Base-by-base conservation (phyloP, 2,888 invertebrate genomes). In the Drosophila stalkeri region DNA sequence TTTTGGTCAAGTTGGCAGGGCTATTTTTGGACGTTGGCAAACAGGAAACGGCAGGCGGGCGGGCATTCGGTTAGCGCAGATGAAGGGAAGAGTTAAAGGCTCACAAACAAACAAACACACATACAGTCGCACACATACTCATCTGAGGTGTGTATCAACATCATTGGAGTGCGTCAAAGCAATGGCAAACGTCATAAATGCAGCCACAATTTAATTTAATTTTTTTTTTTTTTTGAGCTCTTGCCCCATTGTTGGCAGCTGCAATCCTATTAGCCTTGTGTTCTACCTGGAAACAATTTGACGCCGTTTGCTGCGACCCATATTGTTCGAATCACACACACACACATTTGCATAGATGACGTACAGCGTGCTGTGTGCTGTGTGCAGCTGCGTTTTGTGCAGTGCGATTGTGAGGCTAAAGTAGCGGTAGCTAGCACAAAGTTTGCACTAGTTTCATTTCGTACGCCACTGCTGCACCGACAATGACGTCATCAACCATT, bases 281-380 rank as follows among this genome's bases (percentile, higher is more conserved):
- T 63, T 52, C 74, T 66, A 84, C 89, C 89, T 84, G 83, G 81
- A 78, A 89, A 86, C 84, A 73, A 72, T 69, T 84, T 66, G 41
- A 46, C 31, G 67, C 37, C 56, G 44, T 33, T 39, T 39, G 51
- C 14, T 56, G 41, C 88, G 89, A 88, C 89, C 89, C 78, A 88
- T 83, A 75, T 83, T 72, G 69, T 75, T 78, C 66, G 66, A 57
- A 47, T 66, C 51, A 44, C n/a, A 35, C 35, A 35, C 55, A 79
- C 47, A 55, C 46, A 46, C 31, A 47, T 37, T 59, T 66, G 62
- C 47, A 35, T 73, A 57, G 54, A 74, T 51, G 51, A 67, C 61
- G 57, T 44, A 61, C 75, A 67, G 43, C 18, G 27, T 18, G 72
- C 74, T 39, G 31, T 41, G 27, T 18, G 72, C 74, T 39, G 31